Evolutionary conservation across 2,888 invertebrate species (phyloP), one percentile per base, ranked within the genome.

Genomic region (Papilio protenor): DNA sequence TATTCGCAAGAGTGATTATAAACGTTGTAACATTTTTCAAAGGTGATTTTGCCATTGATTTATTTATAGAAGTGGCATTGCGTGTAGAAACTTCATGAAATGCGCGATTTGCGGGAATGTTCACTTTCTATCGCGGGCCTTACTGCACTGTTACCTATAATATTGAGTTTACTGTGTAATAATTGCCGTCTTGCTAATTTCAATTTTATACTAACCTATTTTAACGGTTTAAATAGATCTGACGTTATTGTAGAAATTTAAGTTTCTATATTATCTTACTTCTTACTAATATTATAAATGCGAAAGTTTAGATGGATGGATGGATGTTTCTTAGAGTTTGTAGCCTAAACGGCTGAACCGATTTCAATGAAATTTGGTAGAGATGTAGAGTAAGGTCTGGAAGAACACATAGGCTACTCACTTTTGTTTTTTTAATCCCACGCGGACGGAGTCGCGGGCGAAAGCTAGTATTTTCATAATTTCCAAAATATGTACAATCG

Each of bases 61-160:
- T 77, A 77, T 77, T 77, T 66, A 77, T 47, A 73, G 55, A 73
- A 47, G 69, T 33, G 70, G 49, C 59, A 16, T 77, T 77, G 73
- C 73, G 74, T 77, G 77, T 69, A n/a, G 70, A 70, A 33, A 47
- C 40, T 61, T 59, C 69, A 74, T 73, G 73, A 77, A 77, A 64
- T 71, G 12, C 27, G 55, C 69, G 59, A 70, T 74, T 74, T 70
- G 74, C 73, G 57, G 59, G 71, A 74, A 59, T 74, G 47, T 74
- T 73, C 64, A 73, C 72, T 77, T 73, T 57, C 73, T 52, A 77
- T 77, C 69, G 55, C 57, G 55, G 66, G n/a, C 33, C 18, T 33
- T 70, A 77, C 74, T 77, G 73, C 59, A 74, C 21, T 33, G 55
- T 69, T 57, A 4, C 23, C 59, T 40, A 69, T 73, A 40, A 61